Base-by-base conservation (phyloP, 1,140 invertebrate species). In the Calephelis nemesis region DNA sequence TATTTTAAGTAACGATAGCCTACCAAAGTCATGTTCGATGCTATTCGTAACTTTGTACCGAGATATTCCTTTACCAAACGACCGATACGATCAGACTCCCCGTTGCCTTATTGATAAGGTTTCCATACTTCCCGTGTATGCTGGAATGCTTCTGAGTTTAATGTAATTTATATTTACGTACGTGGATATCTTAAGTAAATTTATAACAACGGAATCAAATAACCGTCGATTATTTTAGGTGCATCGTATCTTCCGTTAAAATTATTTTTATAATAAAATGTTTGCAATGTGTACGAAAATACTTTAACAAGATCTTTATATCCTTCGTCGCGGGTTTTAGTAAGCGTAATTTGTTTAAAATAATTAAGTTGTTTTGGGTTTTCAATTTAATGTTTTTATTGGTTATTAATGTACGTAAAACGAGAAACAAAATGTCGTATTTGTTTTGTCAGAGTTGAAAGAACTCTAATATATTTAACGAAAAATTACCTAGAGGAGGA, bases 41-140 rank as follows among this genome's bases (percentile, higher is more conserved):
- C 69, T 79, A 79, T 84, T 85, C 77, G 77, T 83, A 79, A 79
- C 74, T 82, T 80, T 75, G 76, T 76, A 72, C 72, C 73, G 76
- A 79, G 74, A 87, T 85, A 85, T 87, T 86, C 79, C 75, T 79
- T 74, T 74, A 76, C 78, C 72, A 78, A 74, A 63, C 70, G 75
- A 70, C 72, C 83, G 84, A 88, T 88, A 84, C 77, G 77, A 88
- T 88, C 86, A 78, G 85, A 85, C 87, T 74, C 87, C 86, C 88
- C 85, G 88, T 82, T 77, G 88, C 74, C 85, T 90, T 90, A 90
- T 88, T 88, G 88, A 90, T 90, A 90, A 90, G 84, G 81, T 86
- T 90, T 87, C 84, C 82, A 88, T 86, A 90, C 86, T 88, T 90
- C 87, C 85, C 84, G 84, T 84, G 79, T 86, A 81, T 84, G 82